A percentile compares a stretch with the other conserved stretches of the same genome.
Conservation (phyloP, 2,888 invertebrate species). For the Priocnemis perturbator region DNA sequence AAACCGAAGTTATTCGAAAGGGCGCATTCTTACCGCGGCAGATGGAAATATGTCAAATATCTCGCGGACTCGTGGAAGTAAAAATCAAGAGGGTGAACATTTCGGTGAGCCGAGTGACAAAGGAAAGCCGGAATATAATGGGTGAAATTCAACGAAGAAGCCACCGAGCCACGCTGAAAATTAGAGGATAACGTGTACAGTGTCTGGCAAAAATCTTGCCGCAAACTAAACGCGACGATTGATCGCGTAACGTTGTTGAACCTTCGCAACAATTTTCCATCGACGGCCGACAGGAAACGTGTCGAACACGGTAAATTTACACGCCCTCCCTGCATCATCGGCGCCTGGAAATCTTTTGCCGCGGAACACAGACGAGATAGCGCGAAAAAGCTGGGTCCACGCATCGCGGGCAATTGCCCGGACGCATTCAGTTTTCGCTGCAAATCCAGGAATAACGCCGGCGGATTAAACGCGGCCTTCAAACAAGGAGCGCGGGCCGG, state of each 20-base stretch:
- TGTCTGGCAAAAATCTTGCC: too few relatives aligned
- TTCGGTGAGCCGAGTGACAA: constrained; percentile 9
- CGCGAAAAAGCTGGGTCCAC: too few relatives aligned
- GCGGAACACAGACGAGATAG: background rate
- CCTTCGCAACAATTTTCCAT: too few relatives aligned
- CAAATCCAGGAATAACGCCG: constrained; percentile 51
- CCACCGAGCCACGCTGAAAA: background rate
- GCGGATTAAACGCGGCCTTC: constrained; percentile 51
- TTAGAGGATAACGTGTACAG: too few relatives aligned
- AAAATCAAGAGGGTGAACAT: constrained; percentile 52
- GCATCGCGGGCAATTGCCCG: too few relatives aligned
- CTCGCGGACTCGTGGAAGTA: constrained; percentile 49
- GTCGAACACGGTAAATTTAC: too few relatives aligned
- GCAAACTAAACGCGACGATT: too few relatives aligned
- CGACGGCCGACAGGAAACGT: constrained; percentile 2
- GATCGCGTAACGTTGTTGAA: too few relatives aligned
- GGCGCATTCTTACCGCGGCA: constrained; percentile 62
- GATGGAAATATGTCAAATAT: constrained; percentile 64
- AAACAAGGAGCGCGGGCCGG: constrained; percentile 44
- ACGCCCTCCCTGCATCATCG: too few relatives aligned
- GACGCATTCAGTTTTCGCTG: constrained; percentile 22
- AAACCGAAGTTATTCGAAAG: constrained; percentile 61
- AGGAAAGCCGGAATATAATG: background rate
- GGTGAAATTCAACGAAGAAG: background rate
- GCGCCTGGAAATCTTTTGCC: background rate